Conservation (phyloP, 2,113 vertebrate genomes). For the Prunella himalayana region DNA sequence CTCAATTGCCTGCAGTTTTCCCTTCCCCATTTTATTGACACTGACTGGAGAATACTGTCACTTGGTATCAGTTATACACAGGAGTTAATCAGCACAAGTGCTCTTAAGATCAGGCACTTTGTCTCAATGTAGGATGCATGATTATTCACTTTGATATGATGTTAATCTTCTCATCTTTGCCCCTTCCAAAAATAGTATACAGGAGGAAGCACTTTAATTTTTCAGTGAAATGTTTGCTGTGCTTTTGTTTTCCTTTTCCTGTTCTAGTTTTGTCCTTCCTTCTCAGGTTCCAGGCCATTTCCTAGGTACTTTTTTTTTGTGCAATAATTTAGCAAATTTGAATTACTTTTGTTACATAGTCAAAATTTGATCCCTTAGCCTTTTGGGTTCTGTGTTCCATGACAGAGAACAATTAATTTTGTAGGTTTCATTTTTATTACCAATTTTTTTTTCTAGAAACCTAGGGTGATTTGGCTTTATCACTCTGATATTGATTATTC, state of each 20-base stretch:
- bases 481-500: background rate
- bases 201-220: background rate
- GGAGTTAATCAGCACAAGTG: conserved; percentile 12
- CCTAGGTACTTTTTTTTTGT: background rate
- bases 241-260: background rate
- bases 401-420: background rate
- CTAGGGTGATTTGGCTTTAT: background rate
- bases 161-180: background rate
- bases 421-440: background rate
- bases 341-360: fast-evolving
- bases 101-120: background rate
- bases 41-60: background rate
- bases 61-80: background rate
- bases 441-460: background rate
- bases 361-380: background rate
- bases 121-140: background rate
- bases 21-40: background rate
- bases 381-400: background rate
- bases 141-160: background rate
- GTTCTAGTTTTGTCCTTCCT: background rate
- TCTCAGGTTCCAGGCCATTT: background rate
- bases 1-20: background rate
- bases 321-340: background rate
- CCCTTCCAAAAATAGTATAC: background rate
- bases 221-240: background rate